These are phyloP conservation scores for Dendrolimus pini DNA, from an alignment of 2,888 invertebrate genomes.

Conservation along the genomic window DNA sequence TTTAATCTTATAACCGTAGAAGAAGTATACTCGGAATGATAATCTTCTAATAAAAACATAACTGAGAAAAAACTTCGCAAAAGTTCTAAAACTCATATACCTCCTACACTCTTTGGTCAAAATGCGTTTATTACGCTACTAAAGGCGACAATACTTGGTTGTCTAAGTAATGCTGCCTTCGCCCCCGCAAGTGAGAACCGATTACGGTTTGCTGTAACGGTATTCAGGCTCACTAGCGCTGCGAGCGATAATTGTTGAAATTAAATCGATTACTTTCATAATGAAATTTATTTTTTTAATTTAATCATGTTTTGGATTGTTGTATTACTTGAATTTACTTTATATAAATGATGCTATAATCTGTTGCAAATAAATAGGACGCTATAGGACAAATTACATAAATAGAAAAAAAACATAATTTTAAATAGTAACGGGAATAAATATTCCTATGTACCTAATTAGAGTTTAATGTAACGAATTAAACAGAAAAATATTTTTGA, in stretches of 20 bases:
- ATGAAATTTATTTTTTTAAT: neutral
- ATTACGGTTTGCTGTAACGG: conserved; percentile 26
- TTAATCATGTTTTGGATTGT: neutral
- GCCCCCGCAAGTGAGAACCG: conserved; percentile 17
- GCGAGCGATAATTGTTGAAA: conserved; percentile 16
- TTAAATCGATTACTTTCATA: conserved; percentile 4
- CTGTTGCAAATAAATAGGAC: too few species aligned
- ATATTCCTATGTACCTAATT: too few species aligned
- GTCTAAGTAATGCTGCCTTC: conserved; percentile 36
- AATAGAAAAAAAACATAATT: too few species aligned
- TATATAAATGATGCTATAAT: too few species aligned
- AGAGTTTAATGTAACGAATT: too few species aligned
- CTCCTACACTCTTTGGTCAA: neutral
- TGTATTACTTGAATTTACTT: too few species aligned
- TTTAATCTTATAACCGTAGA: too few species aligned
- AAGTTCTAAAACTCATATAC: neutral
- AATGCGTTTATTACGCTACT: neutral
- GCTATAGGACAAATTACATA: too few species aligned
- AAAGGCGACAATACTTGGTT: conserved; percentile 7
- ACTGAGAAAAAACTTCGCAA: neutral
- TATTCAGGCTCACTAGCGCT: conserved; percentile 27
- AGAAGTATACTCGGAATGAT: too few species aligned
- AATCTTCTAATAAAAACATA: too few species aligned
- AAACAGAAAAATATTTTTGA: too few species aligned
- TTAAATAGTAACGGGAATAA: too few species aligned